Evolutionary conservation across 2,797 vertebrate genomes (phyloP).

Genomic region (Dallia pectoralis): DNA sequence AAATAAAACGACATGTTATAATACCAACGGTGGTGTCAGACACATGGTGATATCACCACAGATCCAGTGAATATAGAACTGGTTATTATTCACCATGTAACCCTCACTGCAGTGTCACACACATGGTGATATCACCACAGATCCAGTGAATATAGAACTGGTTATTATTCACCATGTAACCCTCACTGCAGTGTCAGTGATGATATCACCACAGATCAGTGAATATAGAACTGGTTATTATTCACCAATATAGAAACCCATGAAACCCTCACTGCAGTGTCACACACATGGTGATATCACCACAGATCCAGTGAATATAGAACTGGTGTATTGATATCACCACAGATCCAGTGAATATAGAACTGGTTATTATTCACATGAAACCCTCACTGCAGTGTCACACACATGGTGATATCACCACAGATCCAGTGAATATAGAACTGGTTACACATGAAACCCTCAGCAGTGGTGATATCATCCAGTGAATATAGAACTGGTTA

Average conservation of each 20-base stretch:
- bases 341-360: background rate
- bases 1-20: background rate
- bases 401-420: background rate
- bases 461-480: background rate
- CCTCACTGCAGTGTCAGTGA: background rate
- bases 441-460: background rate
- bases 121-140: background rate
- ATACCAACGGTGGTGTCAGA: background rate
- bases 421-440: background rate
- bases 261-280: background rate
- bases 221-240: background rate
- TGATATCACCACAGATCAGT: background rate
- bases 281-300: background rate
- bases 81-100: background rate
- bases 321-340: background rate
- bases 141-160: background rate
- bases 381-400: background rate
- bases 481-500: background rate
- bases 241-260: too few relatives aligned
- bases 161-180: background rate
- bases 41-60: background rate
- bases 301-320: background rate
- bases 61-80: background rate
- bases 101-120: background rate
- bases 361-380: background rate